Conservation (phyloP, 2,888 invertebrate genomes). For the Apotomis turbidana region DNA sequence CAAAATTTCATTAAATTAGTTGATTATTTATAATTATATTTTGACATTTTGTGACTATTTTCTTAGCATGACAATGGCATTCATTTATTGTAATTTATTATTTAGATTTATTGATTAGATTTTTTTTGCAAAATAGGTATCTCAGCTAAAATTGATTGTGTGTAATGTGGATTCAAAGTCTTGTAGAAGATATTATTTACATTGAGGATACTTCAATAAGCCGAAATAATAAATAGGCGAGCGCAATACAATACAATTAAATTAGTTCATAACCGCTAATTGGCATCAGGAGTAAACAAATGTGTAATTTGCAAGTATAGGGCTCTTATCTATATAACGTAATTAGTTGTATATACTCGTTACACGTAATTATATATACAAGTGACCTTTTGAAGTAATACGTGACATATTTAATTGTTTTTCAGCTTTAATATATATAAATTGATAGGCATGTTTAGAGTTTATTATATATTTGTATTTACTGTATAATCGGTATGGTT, state of each 20-base stretch:
- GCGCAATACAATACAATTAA: slow-evolving; percentile 20
- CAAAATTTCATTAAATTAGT: no score
- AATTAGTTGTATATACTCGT: slow-evolving; percentile 25
- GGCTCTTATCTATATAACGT: slow-evolving; percentile 23
- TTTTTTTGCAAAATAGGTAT: no score
- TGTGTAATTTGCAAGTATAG: slow-evolving; percentile 2
- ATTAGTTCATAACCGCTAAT: slow-evolving; percentile 25
- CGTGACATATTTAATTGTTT: slow-evolving; percentile 38
- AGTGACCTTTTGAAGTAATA: slow-evolving; percentile 27
- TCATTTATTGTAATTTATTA: no score
- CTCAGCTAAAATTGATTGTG: no score
- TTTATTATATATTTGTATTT: neutral
- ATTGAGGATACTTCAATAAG: slow-evolving; percentile 1
- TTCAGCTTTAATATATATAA: slow-evolving; percentile 6
- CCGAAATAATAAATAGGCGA: neutral
- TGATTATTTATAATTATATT: no score
- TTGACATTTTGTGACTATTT: no score
- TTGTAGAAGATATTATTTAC: neutral
- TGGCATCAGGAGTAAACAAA: slow-evolving; percentile 29
- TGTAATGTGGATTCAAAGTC: no score
- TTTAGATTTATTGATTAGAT: no score
- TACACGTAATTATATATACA: slow-evolving; percentile 8
- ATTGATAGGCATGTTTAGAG: slow-evolving; percentile 7
- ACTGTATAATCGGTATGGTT: neutral
- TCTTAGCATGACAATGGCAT: no score